phyloP scores from a whole-genome alignment of 2,113 vertebrate species.

The Apistogramma diplotaenia region DNA sequence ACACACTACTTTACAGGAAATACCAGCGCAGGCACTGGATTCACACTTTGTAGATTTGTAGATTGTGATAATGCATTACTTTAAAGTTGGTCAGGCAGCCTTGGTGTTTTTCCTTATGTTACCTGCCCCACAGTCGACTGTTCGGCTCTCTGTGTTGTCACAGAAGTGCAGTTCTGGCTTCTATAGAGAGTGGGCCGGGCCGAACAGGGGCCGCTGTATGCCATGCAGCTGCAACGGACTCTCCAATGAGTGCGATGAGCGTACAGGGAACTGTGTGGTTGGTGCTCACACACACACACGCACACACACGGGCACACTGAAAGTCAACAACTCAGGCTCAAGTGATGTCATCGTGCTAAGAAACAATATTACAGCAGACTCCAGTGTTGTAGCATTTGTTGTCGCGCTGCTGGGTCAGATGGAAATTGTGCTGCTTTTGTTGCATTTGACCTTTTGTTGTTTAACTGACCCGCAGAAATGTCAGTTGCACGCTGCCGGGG shows the following conservation, averaged over 20 bases:
- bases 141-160: background rate
- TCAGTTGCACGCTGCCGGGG: conserved; percentile 79
- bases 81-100: background rate
- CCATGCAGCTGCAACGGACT: conserved; percentile 86
- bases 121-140: background rate
- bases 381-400: background rate
- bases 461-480: conserved; percentile 75
- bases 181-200: conserved; percentile 75
- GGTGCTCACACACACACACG: conserved; percentile 32
- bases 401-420: background rate
- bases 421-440: background rate
- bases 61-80: background rate
- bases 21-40: background rate
- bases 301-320: background rate
- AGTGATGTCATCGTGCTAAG: background rate
- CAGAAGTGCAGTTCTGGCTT: conserved; percentile 83
- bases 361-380: background rate
- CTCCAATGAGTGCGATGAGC: conserved; percentile 79
- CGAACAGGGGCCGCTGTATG: conserved; percentile 76
- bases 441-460: background rate
- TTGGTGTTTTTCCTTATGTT: background rate
- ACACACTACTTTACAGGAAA: background rate
- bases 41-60: background rate
- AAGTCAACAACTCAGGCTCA: background rate
- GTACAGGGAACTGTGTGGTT: conserved; percentile 84